Evolutionary conservation across 2,888 invertebrate species (phyloP), one percentile per base, ranked within the genome.

Genomic region (Hypena proboscidalis): DNA sequence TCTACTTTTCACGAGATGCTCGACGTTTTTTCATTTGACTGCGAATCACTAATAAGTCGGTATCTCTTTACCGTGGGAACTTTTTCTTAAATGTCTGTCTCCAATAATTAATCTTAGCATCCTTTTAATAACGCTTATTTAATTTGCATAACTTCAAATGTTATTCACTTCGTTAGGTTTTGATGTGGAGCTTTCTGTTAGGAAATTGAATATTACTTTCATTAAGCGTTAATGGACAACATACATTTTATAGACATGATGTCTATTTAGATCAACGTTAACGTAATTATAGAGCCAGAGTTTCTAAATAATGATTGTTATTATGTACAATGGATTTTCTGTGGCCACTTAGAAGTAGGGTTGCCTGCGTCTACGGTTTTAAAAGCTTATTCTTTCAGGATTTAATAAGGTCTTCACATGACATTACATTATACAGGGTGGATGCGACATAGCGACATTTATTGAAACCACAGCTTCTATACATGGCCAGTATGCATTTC

Each of bases 141-240:
- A 50, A 62, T 62, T 64, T 57, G 57, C 61, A 64, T 44, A 44
- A 53, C 45, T 8, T 22, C 40, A 31, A 44, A 26, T 34, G 64
- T 34, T 54, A 42, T 50, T 37, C 50, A 36, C 33, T 36, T 53
- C 49, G 56, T 57, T 60, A 49, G 53, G 38, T 42, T 48, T 49
- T 51, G 39, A 64, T 54, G 36, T 54, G 21, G 27, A 14, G 45
- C 37, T 64, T 64, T 65, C 65, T 48, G 46, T 13, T 39, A 44
- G 34, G 27, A 41, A 56, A 58, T 63, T 52, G 34, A 56, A 53
- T 26, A 13, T 19, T 17, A 29, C 53, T 62, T 59, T 64, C 43
- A 50, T 57, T 43, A 41, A 20, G 31, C 25, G 19, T 20, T 39
- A 20, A 29, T 39, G 9, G 19, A 27, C 19, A 44, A 29, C 19